Evolutionary conservation across 1,140 invertebrate genomes (phyloP), one percentile per base, ranked within the genome.

Genomic region (Heliconius hermathena): DNA sequence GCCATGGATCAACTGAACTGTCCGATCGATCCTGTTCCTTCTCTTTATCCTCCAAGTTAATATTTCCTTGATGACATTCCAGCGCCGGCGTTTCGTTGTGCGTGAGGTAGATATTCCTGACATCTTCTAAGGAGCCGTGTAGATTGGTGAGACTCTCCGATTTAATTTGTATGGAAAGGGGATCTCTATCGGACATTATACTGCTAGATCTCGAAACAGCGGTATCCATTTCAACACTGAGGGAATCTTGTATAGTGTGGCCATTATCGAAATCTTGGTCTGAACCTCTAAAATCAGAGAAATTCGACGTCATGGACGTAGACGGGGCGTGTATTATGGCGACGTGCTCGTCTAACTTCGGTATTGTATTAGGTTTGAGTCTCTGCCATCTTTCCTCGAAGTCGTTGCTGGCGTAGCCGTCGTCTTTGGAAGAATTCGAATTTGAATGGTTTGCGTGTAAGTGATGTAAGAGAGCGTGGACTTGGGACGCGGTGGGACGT

Each of bases 351-450:
- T 96, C 95, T 52, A 95, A 90, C 77, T 95, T 96, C 8, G 96
- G 94, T 70, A 96, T 95, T 71, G 94, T 94, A 88, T 97, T 97
- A 29, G 95, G 96, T 89, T 96, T 96, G 41, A 96, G 93, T 57
- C 88, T 95, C 77, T 96, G 95, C 96, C 96, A 97, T 66, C 96
- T 95, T 41, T 95, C 94, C 80, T 97, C 96, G 86, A 97, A 97
- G 86, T 97, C 96, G 66, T 95, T 93, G 60, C 94, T 91, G 79
- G 89, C 82, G 85, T 89, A 84, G 36, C 83, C 84, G 73, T 87
- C 82, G 81, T 89, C 81, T 22, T 85, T 87, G 5, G 83, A 77
- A 8, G 81, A 86, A 71, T 76, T 81, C 0, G 88, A 86, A 46
- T 92, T 88, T 73, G 91, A 87, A 79, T 95, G 92, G n/a, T 93